Base-by-base conservation (phyloP, 2,113 vertebrate genomes). In the Phycodurus eques region DNA sequence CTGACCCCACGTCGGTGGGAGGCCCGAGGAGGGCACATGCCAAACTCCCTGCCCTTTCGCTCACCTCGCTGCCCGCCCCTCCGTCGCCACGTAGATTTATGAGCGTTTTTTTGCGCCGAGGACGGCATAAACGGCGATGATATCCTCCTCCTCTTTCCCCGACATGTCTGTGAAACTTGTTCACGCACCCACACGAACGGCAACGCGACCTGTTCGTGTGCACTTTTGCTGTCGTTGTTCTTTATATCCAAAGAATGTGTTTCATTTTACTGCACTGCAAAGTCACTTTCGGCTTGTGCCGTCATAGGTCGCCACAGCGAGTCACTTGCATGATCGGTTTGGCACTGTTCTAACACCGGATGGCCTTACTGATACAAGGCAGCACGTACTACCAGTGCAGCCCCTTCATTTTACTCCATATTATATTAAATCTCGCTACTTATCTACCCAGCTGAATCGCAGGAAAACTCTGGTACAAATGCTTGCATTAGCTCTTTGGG, bases 1-100 rank as follows among this genome's bases (percentile, higher is more conserved):
- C 88, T 93, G 90, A 92, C 92, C 92, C 85, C 80, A 71, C 72
- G 90, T 83, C 89, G 54, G 72, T 78, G 64, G 90, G 89, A 88
- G 86, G 88, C 86, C 88, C 74, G 15, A 73, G 77, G 83, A 89
- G 92, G 91, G 90, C 91, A 91, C 92, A 92, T 93, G 92, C 91
- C 92, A 90, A 89, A 91, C 92, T 90, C 92, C 84, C 87, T 90
- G 90, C 84, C 91, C 91, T 90, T 82, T 80, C 78, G 70, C 86
- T 91, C 90, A 92, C 91, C 91, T 82, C 89, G 53, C 73, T 84
- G 85, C 89, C 87, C 83, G 84, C 86, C 85, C 88, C 89, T 78
- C 86, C 82, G 89, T 84, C 91, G 89, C 83, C 87, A 80, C 73
- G 76, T 76, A 88, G 87, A 90, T 91, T 90, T 92, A 89, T 90